phyloP scores from a whole-genome alignment of 2,797 vertebrate genomes.

The Muscicapa comitata region DNA sequence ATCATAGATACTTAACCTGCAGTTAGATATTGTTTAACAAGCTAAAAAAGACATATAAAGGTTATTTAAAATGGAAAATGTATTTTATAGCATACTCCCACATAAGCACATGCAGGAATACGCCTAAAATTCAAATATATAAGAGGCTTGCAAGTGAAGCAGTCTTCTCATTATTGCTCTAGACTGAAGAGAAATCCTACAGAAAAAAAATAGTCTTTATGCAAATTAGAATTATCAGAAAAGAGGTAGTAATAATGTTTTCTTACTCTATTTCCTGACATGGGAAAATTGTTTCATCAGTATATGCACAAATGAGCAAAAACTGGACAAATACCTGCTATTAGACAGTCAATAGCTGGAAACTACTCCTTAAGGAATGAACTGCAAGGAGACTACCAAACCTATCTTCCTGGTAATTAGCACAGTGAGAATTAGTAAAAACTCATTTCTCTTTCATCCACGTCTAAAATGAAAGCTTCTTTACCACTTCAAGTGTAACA shows the following conservation, averaged over 20 bases:
- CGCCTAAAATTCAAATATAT: neutral
- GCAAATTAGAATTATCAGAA: neutral
- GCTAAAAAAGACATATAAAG: neutral
- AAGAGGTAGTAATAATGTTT: neutral
- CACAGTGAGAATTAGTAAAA: neutral
- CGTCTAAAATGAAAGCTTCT: neutral
- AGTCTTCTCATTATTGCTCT: neutral
- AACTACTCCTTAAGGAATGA: neutral
- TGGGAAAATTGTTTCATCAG: neutral
- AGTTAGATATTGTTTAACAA: neutral
- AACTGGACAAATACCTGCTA: neutral
- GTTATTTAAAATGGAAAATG: neutral
- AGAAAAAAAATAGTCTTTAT: neutral
- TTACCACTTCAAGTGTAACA: neutral
- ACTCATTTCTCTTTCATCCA: neutral
- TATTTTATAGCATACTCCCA: neutral
- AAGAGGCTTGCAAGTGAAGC: neutral
- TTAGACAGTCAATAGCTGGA: neutral
- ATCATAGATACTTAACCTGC: neutral
- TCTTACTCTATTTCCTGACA: neutral
- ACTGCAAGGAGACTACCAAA: neutral
- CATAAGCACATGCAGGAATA: neutral
- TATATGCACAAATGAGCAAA: neutral
- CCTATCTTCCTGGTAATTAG: neutral
- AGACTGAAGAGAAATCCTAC: neutral